A percentile compares a stretch with the other conserved stretches of the same genome.
Evolutionary conservation across 2,888 invertebrate genomes (phyloP).

Genomic region (Dryobota labecula): DNA sequence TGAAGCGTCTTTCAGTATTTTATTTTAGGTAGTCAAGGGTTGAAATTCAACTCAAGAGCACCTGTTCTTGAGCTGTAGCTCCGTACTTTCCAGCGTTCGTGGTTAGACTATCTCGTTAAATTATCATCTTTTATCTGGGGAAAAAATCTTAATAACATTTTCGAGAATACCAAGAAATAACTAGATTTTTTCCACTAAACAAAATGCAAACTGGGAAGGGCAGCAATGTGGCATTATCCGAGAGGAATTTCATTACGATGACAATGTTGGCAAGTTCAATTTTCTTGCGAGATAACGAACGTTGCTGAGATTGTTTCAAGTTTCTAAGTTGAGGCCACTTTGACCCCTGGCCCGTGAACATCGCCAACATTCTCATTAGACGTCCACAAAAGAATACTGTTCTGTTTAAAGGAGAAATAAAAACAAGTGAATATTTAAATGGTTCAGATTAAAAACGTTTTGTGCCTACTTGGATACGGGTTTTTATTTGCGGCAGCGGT

Average conservation of each 20-base stretch:
- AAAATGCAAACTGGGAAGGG: slow-evolving; percentile 57
- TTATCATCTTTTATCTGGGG: slow-evolving; percentile 31
- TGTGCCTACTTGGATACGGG: slow-evolving; percentile 35
- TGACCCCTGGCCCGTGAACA: slow-evolving; percentile 87
- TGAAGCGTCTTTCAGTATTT: slow-evolving; percentile 12
- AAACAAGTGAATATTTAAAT: slow-evolving; percentile 69
- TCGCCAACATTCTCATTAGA: slow-evolving; percentile 84
- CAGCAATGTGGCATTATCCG: slow-evolving; percentile 67
- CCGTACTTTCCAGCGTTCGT: slow-evolving; percentile 10
- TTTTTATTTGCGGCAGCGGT: slow-evolving; percentile 37
- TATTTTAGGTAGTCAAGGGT: slow-evolving; percentile 19
- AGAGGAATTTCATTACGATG: slow-evolving; percentile 87
- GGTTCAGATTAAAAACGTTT: slow-evolving; percentile 60
- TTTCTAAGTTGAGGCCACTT: slow-evolving; percentile 83
- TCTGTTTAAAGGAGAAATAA: slow-evolving; percentile 73
- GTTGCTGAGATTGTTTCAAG: slow-evolving; percentile 84
- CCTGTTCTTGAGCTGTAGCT: slow-evolving; percentile 15
- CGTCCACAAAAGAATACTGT: slow-evolving; percentile 79
- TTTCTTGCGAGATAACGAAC: slow-evolving; percentile 85
- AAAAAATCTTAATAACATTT: slow-evolving; percentile 49
- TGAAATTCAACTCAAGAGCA: slow-evolving; percentile 31
- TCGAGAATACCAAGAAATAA: slow-evolving; percentile 38
- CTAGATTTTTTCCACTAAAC: slow-evolving; percentile 50
- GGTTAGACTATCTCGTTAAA: slow-evolving; percentile 34
- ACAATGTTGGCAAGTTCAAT: slow-evolving; percentile 86